Evolutionary conservation across 2,888 invertebrate species (phyloP).

Genomic region (Meiosimyza decipiens): DNA sequence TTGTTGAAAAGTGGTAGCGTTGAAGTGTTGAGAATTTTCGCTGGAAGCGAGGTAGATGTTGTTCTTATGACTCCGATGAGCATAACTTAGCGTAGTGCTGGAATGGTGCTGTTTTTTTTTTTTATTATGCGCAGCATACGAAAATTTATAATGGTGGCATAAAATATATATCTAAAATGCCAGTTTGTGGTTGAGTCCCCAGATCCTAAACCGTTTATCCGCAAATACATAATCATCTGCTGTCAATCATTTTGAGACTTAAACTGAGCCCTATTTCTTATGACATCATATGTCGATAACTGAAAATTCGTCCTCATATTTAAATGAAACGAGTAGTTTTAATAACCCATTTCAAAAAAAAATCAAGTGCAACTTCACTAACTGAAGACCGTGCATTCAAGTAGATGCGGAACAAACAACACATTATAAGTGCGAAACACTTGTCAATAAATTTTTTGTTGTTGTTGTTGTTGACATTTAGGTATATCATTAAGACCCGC

Average conservation of each 20-base stretch:
- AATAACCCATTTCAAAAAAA: background rate
- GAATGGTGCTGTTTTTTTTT: too few species aligned
- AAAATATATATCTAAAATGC: too few species aligned
- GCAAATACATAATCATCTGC: background rate
- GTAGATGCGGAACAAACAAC: too few species aligned
- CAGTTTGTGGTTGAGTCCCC: too few species aligned
- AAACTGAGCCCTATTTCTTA: background rate
- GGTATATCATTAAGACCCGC: background rate
- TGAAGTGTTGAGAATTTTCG: too few species aligned
- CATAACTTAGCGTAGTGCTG: too few species aligned
- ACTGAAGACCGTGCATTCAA: background rate
- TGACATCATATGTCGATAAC: background rate
- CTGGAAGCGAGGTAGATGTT: too few species aligned
- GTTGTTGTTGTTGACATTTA: constrained; percentile 2
- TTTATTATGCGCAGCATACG: too few species aligned
- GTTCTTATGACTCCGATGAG: too few species aligned
- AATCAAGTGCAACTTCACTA: background rate
- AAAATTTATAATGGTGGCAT: too few species aligned
- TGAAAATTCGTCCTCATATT: background rate
- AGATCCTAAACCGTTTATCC: too few species aligned
- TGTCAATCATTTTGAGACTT: background rate
- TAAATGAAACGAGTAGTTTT: background rate
- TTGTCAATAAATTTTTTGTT: background rate
- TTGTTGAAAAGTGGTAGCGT: too few species aligned
- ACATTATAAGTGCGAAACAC: constrained; percentile 7